Evolutionary conservation across 2,888 invertebrate genomes (phyloP).

Genomic region (Phytoseiulus persimilis): DNA sequence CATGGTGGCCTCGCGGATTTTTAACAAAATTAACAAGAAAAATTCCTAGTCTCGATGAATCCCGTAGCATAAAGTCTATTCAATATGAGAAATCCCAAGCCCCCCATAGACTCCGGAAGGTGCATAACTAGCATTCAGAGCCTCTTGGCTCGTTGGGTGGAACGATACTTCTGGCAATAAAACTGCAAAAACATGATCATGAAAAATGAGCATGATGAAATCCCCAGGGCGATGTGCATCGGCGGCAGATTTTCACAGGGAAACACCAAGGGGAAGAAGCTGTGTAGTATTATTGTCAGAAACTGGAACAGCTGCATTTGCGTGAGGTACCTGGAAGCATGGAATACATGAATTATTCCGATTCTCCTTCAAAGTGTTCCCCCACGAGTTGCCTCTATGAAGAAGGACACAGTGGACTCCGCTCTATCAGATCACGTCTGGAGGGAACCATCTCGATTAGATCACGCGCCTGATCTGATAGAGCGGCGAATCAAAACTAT

Average conservation of each 20-base stretch:
- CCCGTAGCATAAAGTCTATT: too few species aligned
- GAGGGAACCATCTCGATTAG: too few species aligned
- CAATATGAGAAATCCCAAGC: neutral
- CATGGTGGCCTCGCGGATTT: too few species aligned
- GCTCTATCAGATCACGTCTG: too few species aligned
- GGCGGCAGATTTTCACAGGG: neutral
- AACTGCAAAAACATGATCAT: conserved; percentile 25
- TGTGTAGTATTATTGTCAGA: neutral
- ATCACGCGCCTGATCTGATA: too few species aligned
- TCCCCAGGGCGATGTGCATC: neutral
- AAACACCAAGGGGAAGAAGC: neutral
- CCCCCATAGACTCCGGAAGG: neutral
- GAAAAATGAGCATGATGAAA: conserved; percentile 15
- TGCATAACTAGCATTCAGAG: neutral
- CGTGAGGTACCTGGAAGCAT: conserved; percentile 10
- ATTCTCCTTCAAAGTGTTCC: too few species aligned
- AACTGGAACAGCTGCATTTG: conserved; percentile 12
- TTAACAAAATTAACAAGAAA: too few species aligned
- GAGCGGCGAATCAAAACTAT: too few species aligned
- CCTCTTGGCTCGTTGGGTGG: neutral
- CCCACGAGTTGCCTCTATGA: too few species aligned
- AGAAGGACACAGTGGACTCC: too few species aligned
- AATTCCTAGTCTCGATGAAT: too few species aligned
- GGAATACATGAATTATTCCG: too few species aligned
- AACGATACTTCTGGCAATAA: neutral